phyloP scores from a whole-genome alignment of 2,113 vertebrate species.

The Labrus mixtus region DNA sequence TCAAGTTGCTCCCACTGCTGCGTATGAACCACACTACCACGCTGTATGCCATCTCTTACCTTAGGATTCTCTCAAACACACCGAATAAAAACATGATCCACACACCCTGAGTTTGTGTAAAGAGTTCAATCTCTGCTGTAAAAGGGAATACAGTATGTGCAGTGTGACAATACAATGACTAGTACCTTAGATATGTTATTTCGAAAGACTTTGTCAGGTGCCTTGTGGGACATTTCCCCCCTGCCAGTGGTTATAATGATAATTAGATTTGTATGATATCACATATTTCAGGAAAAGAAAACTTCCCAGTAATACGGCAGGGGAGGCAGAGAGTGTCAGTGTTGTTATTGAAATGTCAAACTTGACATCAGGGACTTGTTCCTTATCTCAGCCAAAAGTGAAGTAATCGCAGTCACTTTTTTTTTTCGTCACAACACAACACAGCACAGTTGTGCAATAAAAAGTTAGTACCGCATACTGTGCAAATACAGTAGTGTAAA shows the following conservation, averaged over 20 bases:
- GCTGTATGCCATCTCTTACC: too few species aligned
- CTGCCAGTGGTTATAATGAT: background rate
- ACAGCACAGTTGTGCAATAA: background rate
- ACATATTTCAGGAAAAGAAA: background rate
- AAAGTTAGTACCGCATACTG: background rate
- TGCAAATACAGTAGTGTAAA: background rate
- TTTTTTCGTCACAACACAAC: background rate
- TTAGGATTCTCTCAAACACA: too few species aligned
- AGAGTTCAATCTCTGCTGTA: background rate
- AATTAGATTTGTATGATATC: background rate
- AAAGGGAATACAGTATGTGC: too few species aligned
- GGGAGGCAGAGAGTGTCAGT: background rate
- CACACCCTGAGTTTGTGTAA: background rate
- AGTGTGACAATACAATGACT: background rate
- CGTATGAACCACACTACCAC: too few species aligned
- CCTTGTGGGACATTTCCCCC: background rate
- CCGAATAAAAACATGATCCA: too few species aligned
- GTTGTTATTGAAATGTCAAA: background rate
- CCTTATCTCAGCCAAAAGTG: background rate
- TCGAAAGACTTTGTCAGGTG: background rate
- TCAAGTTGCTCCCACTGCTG: too few species aligned
- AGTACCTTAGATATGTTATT: background rate
- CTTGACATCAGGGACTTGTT: background rate
- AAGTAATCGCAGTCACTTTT: background rate
- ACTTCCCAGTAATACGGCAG: background rate